A percentile compares a stretch with the other conserved stretches of the same genome.
Evolutionary conservation across 2,797 vertebrate genomes (phyloP).

Genomic region (Allenopithecus nigroviridis): DNA sequence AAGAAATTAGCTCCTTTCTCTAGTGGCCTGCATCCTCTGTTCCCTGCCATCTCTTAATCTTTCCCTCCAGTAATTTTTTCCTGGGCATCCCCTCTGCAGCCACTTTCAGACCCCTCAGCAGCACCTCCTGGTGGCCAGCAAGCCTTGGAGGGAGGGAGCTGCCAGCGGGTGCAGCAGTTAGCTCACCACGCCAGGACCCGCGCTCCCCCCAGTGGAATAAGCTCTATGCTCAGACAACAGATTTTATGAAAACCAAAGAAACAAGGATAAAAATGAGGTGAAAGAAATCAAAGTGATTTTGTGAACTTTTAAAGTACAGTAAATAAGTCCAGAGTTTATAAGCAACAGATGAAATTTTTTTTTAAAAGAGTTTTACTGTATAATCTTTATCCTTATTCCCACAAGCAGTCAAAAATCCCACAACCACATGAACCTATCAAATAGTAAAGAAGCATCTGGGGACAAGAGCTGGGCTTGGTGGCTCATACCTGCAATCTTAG

Average conservation of each 20-base stretch:
- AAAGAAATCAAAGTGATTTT: neutral
- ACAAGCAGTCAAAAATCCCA: neutral
- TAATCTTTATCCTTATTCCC: neutral
- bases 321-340: neutral
- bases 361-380: neutral
- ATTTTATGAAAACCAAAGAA: slow-evolving; percentile 23
- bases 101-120: neutral
- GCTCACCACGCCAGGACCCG: neutral
- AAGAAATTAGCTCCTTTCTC: neutral
- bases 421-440: neutral
- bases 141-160: neutral
- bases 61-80: neutral
- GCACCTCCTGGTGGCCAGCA: neutral
- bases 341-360: neutral
- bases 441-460: neutral
- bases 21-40: neutral
- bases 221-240: neutral
- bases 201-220: neutral
- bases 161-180: neutral
- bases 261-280: neutral
- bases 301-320: neutral
- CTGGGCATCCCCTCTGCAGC: neutral
- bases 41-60: too few relatives aligned
- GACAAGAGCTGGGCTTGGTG: too few relatives aligned
- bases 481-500: too few relatives aligned